Percentiles rank a stretch among this genome's conserved stretches.
Conservation (phyloP, 2,113 vertebrate species). For the Brachypodius melanocephalos region DNA sequence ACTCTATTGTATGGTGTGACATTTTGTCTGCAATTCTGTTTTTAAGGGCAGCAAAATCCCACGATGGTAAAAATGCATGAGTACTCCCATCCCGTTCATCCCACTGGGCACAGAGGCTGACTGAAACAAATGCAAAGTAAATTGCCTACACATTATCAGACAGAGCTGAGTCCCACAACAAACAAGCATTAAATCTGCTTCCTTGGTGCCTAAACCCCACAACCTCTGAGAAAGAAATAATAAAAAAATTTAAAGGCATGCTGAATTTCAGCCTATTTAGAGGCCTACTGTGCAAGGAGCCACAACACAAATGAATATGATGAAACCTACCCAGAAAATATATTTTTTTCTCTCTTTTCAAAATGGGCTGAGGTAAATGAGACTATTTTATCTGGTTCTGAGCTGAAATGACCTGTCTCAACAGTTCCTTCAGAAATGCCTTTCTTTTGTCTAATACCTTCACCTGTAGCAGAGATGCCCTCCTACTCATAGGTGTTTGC, state of each 20-base stretch:
- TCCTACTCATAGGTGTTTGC: neutral
- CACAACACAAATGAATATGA: neutral
- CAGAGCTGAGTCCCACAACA: neutral
- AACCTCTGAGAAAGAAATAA: neutral
- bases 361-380: neutral
- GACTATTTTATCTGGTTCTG: neutral
- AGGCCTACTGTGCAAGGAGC: neutral
- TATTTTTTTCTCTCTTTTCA: neutral
- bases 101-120: neutral
- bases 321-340: neutral
- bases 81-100: neutral
- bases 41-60: neutral
- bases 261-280: neutral
- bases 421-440: neutral
- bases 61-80: neutral
- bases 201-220: neutral
- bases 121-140: neutral
- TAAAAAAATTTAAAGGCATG: neutral
- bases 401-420: neutral
- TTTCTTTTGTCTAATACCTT: neutral
- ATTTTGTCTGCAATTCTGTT: neutral
- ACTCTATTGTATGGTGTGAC: rapidly evolving
- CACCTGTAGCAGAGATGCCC: neutral
- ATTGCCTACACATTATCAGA: neutral
- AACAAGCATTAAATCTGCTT: neutral